phyloP scores from a whole-genome alignment of 2,113 vertebrate genomes.

The Zootoca vivipara region DNA sequence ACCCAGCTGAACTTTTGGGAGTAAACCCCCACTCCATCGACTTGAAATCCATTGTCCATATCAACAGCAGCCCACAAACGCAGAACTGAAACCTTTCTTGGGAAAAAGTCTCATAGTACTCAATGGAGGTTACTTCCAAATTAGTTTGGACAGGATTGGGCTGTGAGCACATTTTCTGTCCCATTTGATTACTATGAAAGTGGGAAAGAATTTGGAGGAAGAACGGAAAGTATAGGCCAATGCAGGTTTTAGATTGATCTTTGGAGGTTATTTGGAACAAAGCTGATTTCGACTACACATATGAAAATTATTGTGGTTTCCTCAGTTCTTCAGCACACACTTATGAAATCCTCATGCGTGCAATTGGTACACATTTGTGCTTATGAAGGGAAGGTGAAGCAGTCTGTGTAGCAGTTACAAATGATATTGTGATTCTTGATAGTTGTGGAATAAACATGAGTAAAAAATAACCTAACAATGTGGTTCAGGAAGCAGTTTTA shows the following conservation, averaged over 20 bases:
- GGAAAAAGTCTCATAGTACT: not conserved
- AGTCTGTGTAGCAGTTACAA: not conserved
- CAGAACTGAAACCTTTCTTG: not conserved
- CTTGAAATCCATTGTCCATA: too few relatives aligned
- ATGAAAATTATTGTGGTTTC: not conserved
- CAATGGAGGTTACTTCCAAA: not conserved
- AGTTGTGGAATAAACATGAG: not conserved
- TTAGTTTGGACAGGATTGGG: not conserved
- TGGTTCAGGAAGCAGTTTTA: not conserved
- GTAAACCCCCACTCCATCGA: too few relatives aligned
- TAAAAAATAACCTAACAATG: not conserved
- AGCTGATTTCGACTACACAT: not conserved
- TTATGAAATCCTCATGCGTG: not conserved
- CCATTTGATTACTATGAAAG: not conserved
- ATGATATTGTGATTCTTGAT: not conserved
- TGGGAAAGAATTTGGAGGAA: too few relatives aligned
- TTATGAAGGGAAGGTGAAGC: not conserved
- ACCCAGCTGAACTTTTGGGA: too few relatives aligned
- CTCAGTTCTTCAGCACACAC: not conserved
- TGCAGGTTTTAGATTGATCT: too few relatives aligned
- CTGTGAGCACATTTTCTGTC: not conserved
- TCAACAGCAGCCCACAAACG: too few relatives aligned
- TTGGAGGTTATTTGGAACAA: not conserved
- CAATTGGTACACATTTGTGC: too few relatives aligned
- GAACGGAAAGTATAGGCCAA: too few relatives aligned